Percentiles rank a stretch among this genome's conserved stretches.
Evolutionary conservation across 2,888 invertebrate species (phyloP).

Genomic region (Drosophila trichaetosa): DNA sequence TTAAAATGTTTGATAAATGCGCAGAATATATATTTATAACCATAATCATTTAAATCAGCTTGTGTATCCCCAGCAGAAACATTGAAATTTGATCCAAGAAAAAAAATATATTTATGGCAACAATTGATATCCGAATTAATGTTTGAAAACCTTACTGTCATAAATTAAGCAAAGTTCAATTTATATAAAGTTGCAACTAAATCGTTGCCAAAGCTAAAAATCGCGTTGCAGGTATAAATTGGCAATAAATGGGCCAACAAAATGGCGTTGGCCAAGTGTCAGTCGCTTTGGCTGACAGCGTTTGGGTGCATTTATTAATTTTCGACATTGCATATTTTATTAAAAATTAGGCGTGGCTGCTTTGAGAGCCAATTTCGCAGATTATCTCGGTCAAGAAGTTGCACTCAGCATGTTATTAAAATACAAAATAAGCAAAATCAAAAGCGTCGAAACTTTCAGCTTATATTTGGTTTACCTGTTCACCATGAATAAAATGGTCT

Average conservation of each 20-base stretch:
- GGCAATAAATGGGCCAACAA: conserved; percentile 49
- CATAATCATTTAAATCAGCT: not conserved
- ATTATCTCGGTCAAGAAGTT: conserved; percentile 28
- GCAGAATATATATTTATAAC: not conserved
- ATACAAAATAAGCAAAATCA: not conserved
- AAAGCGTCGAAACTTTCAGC: not conserved
- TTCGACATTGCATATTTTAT: conserved; percentile 64
- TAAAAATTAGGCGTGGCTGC: conserved; percentile 55
- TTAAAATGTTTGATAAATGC: not conserved
- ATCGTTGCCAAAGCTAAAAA: conserved; percentile 18
- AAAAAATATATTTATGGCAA: not conserved
- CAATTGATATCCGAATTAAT: not conserved
- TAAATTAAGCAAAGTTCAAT: conserved; percentile 54
- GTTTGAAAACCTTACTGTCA: conserved; percentile 33
- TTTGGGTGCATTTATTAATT: conserved; percentile 71
- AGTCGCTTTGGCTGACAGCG: conserved; percentile 31
- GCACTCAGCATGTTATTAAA: conserved; percentile 9
- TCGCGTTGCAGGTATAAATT: conserved; percentile 24
- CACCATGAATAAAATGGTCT: no score
- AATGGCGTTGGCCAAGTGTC: conserved; percentile 43
- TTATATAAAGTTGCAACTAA: conserved; percentile 59
- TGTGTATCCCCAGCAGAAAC: not conserved
- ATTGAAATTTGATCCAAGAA: not conserved
- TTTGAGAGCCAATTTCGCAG: conserved; percentile 46
- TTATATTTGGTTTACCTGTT: not conserved